Evolutionary conservation across 2,113 vertebrate species (phyloP), one percentile per base, ranked within the genome.

Genomic region (Cebidichthys violaceus): DNA sequence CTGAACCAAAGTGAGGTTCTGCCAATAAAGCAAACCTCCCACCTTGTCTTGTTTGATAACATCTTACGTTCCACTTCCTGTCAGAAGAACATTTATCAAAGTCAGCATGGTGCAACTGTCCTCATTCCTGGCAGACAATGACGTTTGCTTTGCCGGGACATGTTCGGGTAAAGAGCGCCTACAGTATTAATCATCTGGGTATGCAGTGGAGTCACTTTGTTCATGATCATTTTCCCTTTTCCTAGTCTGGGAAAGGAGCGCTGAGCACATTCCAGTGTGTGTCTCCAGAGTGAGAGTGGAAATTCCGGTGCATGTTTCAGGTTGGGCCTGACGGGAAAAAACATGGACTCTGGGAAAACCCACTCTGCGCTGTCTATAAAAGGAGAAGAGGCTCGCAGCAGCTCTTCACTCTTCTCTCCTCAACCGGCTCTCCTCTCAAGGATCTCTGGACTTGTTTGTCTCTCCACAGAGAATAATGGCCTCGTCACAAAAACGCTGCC

Each of bases 291-390:
- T 60, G 24, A 64, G 22, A 50, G 62, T 88, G 92, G 92, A 93
- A 93, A 88, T 92, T 94, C 93, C 93, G 61, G 31, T 41, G 14
- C 6, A 62, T 52, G 22, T 57, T n/a, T 43, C 7, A 57, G 65
- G 31, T 84, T 82, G 31, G 78, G 86, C 61, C 57, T 94, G 75
- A 88, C 87, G 90, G 93, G 94, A 95, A 95, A 75, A 60, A 55
- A 24, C 59, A 43, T 67, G 74, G 61, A n/a, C 4, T 83, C 1
- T n/a, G 85, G 90, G 76, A 77, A 92, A 92, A 71, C 83, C 83
- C 92, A 86, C 79, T 50, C 3, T 0, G 4, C 5, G 1, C 17
- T 0, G 4, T 45, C 57, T 92, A 93, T 93, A 95, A 93, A 92
- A 88, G 69, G 70, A 33, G 24, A 10, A 9, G 57, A 65, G 57